phyloP scores from a whole-genome alignment of 64 coral and sea anemone genomes.

The Actinia tenebrosa region DNA sequence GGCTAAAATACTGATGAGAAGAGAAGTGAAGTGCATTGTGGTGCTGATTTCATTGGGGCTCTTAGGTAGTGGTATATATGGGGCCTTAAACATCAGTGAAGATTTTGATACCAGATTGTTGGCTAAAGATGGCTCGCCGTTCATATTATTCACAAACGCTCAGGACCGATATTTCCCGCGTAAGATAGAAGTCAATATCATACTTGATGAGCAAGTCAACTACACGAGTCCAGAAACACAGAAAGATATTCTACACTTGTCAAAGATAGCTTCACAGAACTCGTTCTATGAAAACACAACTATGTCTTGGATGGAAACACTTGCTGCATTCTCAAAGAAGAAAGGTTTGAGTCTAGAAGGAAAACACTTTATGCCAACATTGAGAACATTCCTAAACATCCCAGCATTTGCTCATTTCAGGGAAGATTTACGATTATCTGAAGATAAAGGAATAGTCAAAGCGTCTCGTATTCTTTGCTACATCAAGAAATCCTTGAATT shows the following conservation, averaged over 20 bases:
- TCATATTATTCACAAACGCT: conserved; percentile 29
- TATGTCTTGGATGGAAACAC: conserved; percentile 53
- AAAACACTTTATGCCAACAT: conserved; percentile 34
- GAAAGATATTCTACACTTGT: conserved; percentile 39
- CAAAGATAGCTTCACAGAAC: conserved; percentile 43
- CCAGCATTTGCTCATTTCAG: conserved; percentile 42
- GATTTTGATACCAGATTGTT: conserved; percentile 32
- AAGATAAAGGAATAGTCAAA: conserved; percentile 17
- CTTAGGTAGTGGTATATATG: conserved; percentile 42
- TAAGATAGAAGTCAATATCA: conserved; percentile 44
- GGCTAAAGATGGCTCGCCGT: conserved; percentile 50
- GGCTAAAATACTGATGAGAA: conserved; percentile 16
- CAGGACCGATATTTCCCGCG: conserved; percentile 45
- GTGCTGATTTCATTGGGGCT: conserved; percentile 19
- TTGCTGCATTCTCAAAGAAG: conserved; percentile 13
- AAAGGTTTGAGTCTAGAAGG: conserved; percentile 29
- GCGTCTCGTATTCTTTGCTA: conserved; percentile 58
- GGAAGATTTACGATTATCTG: conserved; percentile 44
- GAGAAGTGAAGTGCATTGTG: conserved; percentile 12
- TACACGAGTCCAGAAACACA: conserved; percentile 36
- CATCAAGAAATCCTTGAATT: conserved; percentile 36
- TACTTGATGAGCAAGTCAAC: conserved; percentile 26
- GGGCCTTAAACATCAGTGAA: conserved; percentile 29
- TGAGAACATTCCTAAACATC: conserved; percentile 39
- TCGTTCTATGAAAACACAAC: conserved; percentile 25